Base-by-base conservation (phyloP, 2,113 vertebrate genomes). In the Hylia prasina region DNA sequence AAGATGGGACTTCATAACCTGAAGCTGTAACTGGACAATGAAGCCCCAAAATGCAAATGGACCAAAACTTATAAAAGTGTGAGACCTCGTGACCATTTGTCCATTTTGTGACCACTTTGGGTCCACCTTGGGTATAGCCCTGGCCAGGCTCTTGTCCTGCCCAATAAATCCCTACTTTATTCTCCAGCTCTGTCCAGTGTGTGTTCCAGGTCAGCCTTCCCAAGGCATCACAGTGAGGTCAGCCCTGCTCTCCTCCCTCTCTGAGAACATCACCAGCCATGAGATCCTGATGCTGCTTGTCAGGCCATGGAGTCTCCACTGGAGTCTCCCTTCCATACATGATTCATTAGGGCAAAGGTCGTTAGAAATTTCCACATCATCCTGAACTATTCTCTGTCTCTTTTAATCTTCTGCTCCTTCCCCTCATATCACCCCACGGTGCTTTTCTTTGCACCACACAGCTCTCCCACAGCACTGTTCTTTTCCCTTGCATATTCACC, bases 321-420 rank as follows among this genome's bases (percentile, higher is more conserved):
- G 35, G 54, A n/a, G n/a, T n/a, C n/a, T n/a, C 96, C 96, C 61
- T 85, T 64, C 44, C n/a, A 92, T 95, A 17, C 88, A 89, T 96
- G 89, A 97, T 96, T 96, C 97, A 96, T 77, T 45, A 96, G 96
- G 96, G 87, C 95, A 97, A 95, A 98, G 96, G 96, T 92, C 97
- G 80, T 15, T 1, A 54, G 35, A 72, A 50, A 78, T 94, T 89
- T 96, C 95, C 66, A 47, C 83, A 90, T 66, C 17, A 40, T 13
- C 75, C 69, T 58, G 53, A 90, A 15, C 3, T 4, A 1, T 65
- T 63, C 72, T 70, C 39, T 71, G 39, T 39, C 27, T 86, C 28
- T 68, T 19, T 23, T 3, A 30, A 20, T 6, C 72, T 70, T 8
- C 31, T 33, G 11, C 24, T 28, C 25, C 82, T 78, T 31, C 42